These are phyloP conservation scores for Chrysogorgia sp. DNA, from an alignment of 92 coral and sea anemone genomes.

Conservation along the genomic window DNA sequence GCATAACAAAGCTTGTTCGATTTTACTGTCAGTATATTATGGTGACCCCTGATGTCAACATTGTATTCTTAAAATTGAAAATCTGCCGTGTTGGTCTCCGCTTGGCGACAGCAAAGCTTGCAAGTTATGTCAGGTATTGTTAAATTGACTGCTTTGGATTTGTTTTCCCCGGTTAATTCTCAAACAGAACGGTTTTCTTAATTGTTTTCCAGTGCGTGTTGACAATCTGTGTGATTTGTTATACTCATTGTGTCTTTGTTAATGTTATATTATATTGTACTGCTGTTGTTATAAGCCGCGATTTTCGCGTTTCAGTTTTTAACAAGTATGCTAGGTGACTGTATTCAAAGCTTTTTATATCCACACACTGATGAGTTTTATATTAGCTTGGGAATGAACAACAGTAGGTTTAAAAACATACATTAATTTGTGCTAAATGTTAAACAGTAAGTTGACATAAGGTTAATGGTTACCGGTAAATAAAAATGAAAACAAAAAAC, in stretches of 20 bases:
- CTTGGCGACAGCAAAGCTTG: not conserved
- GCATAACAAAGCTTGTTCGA: slow-evolving; percentile 18
- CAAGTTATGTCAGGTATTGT: slow-evolving; percentile 34
- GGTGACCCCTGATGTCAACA: slow-evolving; percentile 14
- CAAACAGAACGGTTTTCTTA: not conserved
- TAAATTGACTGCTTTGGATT: not conserved
- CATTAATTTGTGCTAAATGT: slow-evolving; percentile 4
- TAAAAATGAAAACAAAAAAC: not conserved
- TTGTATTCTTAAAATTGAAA: not conserved
- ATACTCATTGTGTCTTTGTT: not conserved
- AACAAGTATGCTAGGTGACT: no score
- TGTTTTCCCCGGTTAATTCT: not conserved
- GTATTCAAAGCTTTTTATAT: no score
- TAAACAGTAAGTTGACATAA: not conserved
- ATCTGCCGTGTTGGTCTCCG: not conserved
- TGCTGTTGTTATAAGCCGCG: no score
- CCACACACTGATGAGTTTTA: no score
- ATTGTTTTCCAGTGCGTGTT: not conserved
- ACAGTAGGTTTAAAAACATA: no score
- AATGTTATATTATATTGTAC: no score
- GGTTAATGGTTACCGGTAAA: not conserved
- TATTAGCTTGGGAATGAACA: no score
- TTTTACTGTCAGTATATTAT: slow-evolving; percentile 11
- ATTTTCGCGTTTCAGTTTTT: no score
- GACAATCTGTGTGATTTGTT: not conserved